Evolutionary conservation across 2,113 vertebrate genomes (phyloP).

Genomic region (Rhizomys pruinosus): DNA sequence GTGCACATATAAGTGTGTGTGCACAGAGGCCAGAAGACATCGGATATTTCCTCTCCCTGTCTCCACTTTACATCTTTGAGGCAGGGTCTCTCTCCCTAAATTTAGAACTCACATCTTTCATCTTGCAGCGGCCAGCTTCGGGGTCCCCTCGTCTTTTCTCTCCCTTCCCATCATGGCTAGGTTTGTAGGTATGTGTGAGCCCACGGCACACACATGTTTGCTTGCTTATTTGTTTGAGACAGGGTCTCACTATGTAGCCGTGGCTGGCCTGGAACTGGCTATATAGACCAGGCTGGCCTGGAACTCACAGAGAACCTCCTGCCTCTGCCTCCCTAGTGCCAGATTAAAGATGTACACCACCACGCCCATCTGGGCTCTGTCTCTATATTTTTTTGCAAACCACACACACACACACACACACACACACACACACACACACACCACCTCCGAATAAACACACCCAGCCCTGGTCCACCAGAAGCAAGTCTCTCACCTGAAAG

Average conservation of each 20-base stretch:
- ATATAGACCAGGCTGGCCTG: too few relatives aligned
- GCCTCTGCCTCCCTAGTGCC: too few relatives aligned
- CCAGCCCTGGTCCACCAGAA: not conserved
- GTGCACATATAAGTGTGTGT: not conserved
- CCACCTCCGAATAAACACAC: not conserved
- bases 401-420: not conserved
- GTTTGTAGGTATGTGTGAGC: not conserved
- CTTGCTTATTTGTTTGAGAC: too few relatives aligned
- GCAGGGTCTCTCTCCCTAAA: not conserved
- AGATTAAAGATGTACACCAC: too few relatives aligned
- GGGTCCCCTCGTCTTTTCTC: too few relatives aligned
- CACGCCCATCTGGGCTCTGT: not conserved
- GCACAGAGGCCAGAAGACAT: not conserved
- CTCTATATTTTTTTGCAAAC: not conserved
- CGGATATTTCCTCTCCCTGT: not conserved
- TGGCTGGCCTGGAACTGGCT: too few relatives aligned
- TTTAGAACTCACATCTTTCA: not conserved
- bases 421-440: not conserved
- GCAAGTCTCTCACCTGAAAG: constrained; percentile 22
- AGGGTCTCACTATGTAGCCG: too few relatives aligned
- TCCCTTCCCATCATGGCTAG: not conserved
- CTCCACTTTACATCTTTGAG: not conserved
- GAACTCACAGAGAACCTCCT: too few relatives aligned
- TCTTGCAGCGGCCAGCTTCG: not conserved
- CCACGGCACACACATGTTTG: too few relatives aligned